Conservation (phyloP, 1,140 invertebrate species). For the Lepidurus arcticus region DNA sequence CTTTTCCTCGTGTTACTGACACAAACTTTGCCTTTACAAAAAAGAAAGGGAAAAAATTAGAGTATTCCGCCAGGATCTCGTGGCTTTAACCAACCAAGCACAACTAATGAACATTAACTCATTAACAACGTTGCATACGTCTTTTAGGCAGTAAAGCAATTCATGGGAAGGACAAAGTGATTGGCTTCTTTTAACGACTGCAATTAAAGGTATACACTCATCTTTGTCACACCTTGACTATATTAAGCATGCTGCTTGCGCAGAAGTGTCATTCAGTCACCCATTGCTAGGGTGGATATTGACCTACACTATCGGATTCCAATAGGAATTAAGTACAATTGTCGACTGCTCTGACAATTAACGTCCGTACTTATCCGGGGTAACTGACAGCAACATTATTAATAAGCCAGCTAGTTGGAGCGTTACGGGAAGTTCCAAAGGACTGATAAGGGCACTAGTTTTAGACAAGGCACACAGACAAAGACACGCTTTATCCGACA, state of each 20-base stretch:
- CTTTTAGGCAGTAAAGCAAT: no score
- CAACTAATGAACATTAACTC: no score
- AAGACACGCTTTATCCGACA: background rate
- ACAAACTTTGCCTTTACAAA: no score
- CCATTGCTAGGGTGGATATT: background rate
- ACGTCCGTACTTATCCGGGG: background rate
- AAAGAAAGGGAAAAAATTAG: no score
- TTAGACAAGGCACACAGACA: background rate
- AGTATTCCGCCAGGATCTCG: no score
- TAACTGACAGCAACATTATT: conserved; percentile 1
- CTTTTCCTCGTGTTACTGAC: no score
- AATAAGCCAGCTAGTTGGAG: background rate
- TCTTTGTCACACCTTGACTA: background rate
- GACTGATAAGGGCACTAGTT: background rate
- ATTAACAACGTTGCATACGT: no score
- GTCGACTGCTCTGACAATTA: background rate
- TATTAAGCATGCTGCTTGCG: background rate
- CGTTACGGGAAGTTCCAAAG: background rate
- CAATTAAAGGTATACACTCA: no score
- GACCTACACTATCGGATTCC: background rate
- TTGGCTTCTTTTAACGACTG: no score
- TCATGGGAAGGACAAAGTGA: no score
- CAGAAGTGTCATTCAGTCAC: background rate
- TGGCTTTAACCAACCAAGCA: no score
- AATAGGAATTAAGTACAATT: background rate